phyloP scores from a whole-genome alignment of 2,797 vertebrate species.

The Argyrosomus regius region DNA sequence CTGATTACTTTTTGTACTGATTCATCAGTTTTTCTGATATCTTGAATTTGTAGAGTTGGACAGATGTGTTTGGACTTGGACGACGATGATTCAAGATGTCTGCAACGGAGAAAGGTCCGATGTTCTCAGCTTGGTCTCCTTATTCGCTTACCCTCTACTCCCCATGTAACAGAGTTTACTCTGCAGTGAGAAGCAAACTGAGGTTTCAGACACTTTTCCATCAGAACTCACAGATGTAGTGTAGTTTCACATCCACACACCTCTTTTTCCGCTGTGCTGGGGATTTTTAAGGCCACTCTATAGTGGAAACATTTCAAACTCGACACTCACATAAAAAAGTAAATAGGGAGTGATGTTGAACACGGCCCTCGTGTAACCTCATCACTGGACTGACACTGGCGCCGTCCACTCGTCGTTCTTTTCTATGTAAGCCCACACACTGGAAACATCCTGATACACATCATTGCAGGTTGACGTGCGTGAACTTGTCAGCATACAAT shows the following conservation, averaged over 20 bases:
- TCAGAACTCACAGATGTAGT: not conserved
- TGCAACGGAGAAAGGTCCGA: too few relatives aligned
- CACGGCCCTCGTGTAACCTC: too few relatives aligned
- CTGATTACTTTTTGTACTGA: not conserved
- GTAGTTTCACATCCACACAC: not conserved
- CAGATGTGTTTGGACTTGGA: not conserved
- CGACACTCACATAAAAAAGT: too few relatives aligned
- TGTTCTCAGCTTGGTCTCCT: too few relatives aligned
- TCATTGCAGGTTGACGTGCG: not conserved
- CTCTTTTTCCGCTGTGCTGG: not conserved
- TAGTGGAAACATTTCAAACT: too few relatives aligned
- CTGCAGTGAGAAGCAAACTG: not conserved
- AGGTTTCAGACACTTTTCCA: not conserved
- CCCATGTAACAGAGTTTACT: too few relatives aligned
- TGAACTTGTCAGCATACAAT: not conserved
- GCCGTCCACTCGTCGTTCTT: not conserved
- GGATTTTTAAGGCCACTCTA: not conserved
- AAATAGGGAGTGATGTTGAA: too few relatives aligned
- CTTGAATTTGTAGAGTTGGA: not conserved
- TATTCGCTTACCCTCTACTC: too few relatives aligned
- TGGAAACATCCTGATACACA: not conserved
- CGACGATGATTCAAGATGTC: not conserved
- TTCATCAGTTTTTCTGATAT: not conserved
- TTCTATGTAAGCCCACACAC: not conserved
- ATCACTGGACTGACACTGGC: too few relatives aligned